A percentile compares a stretch with the other conserved stretches of the same genome.
Conservation (phyloP, 2,797 vertebrate genomes). For the Lacerta viridis region DNA sequence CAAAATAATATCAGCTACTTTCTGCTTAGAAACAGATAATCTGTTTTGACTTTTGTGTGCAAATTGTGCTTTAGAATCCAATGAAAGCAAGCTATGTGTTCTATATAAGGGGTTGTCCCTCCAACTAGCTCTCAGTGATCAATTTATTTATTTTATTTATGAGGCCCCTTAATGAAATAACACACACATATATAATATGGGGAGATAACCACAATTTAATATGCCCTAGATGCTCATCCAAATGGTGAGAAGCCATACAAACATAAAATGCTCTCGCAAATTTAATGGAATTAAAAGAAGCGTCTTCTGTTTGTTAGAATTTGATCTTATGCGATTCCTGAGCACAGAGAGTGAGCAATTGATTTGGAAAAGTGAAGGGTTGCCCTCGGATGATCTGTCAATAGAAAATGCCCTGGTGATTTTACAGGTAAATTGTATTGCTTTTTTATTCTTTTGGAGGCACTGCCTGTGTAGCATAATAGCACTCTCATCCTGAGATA, state of each 20-base stretch:
- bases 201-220: background rate
- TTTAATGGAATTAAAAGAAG: background rate
- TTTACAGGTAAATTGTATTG: slow-evolving; percentile 87
- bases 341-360: slow-evolving; percentile 96
- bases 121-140: background rate
- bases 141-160: background rate
- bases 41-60: background rate
- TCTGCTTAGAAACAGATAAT: background rate
- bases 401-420: slow-evolving; percentile 98
- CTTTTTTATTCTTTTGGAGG: slow-evolving; percentile 43
- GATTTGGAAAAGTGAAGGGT: slow-evolving; percentile 97
- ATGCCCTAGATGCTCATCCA: background rate
- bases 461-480: slow-evolving; percentile 38
- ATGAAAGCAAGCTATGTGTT: background rate
- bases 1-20: background rate
- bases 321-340: slow-evolving; percentile 92
- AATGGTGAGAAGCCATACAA: slow-evolving; percentile 19
- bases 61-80: background rate
- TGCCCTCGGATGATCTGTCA: slow-evolving; percentile 97
- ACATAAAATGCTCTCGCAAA: slow-evolving; percentile 7
- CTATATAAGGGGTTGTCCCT: background rate
- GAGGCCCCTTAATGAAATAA: background rate
- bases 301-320: slow-evolving; percentile 82
- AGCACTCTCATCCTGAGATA: background rate
- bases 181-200: background rate